Evolutionary conservation across 2,888 invertebrate genomes (phyloP), one percentile per base, ranked within the genome.

Genomic region (Acanthosepion lycidas): DNA sequence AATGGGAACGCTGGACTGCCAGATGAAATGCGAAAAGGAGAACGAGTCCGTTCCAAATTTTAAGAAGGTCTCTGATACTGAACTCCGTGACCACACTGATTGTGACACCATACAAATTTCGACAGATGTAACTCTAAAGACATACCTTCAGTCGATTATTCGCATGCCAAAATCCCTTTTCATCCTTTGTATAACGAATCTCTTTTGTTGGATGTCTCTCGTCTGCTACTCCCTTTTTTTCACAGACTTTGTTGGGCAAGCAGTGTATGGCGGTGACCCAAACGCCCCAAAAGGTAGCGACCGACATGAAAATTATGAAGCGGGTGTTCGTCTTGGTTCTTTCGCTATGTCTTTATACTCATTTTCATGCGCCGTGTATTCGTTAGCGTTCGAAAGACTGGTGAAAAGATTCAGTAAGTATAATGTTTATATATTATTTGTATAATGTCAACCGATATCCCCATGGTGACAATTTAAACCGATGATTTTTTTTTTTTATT

Each of bases 181-280:
- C 64, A 98, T 99, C 97, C 98, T 99, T 26, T 99, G 99, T 97
- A 97, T 99, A 95, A 99, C 99, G 28, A 99, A 99, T 98, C 98
- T 99, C 78, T 99, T 99, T 97, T 99, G 99, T 97, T 99, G 99
- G 99, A 99, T 99, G 99, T 99, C 99, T 0, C 98, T 99, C 96
- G 99, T 99, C 93, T 99, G 99, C 97, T 99, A 99, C 97, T 99
- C 99, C 0, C 98, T 99, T 15, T 99, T 99, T 97, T 99, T 99
- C 97, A 99, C 99, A 0, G 99, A 99, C 97, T 99, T 99, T 97
- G 99, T 99, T 4, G 99, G 99, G 0, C 97, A 97, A 95, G 98
- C 98, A 15, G 99, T 99, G 33, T 99, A 98, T 97, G 98, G 98
- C 28, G 99, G 99, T 0, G 98, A 98, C 97, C 99, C 99, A n/a